phyloP scores from a whole-genome alignment of 2,113 vertebrate genomes.

The Laticauda colubrina region DNA sequence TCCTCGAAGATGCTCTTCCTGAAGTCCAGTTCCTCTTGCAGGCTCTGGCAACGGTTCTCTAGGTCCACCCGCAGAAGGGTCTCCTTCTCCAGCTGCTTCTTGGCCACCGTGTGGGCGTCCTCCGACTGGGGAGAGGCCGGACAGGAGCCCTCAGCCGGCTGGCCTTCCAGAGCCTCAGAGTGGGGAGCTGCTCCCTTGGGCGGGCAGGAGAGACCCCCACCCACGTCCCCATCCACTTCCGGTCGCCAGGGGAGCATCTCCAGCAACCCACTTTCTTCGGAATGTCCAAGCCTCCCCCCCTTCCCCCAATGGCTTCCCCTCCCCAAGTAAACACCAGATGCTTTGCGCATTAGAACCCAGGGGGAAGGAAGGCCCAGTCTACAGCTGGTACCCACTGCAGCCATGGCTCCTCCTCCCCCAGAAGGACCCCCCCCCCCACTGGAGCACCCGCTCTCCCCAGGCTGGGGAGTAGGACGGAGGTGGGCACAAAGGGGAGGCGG shows the following conservation, averaged over 20 bases:
- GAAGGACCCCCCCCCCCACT: too few species aligned
- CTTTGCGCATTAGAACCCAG: not conserved
- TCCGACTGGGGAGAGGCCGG: constrained; percentile 74
- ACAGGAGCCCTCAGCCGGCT: too few species aligned
- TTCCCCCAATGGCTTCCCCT: not conserved
- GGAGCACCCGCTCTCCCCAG: too few species aligned
- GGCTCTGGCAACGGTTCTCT: constrained; percentile 94
- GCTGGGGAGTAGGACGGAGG: not conserved
- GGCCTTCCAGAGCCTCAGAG: not conserved
- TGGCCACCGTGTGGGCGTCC: constrained; percentile 86
- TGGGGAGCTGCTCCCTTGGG: not conserved
- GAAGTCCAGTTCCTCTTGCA: constrained; percentile 92
- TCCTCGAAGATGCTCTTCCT: constrained; percentile 93
- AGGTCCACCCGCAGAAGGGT: constrained; percentile 92
- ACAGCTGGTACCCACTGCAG: too few species aligned
- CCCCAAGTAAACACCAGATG: not conserved
- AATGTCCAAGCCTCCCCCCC: not conserved
- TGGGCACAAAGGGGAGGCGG: too few species aligned
- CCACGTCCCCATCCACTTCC: not conserved
- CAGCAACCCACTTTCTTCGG: not conserved
- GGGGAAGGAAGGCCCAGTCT: too few species aligned
- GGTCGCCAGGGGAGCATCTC: not conserved
- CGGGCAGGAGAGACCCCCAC: not conserved
- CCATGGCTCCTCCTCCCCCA: too few species aligned
- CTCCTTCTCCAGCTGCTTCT: constrained; percentile 92